Conservation (phyloP, 2,113 vertebrate species). For the Caretta caretta region DNA sequence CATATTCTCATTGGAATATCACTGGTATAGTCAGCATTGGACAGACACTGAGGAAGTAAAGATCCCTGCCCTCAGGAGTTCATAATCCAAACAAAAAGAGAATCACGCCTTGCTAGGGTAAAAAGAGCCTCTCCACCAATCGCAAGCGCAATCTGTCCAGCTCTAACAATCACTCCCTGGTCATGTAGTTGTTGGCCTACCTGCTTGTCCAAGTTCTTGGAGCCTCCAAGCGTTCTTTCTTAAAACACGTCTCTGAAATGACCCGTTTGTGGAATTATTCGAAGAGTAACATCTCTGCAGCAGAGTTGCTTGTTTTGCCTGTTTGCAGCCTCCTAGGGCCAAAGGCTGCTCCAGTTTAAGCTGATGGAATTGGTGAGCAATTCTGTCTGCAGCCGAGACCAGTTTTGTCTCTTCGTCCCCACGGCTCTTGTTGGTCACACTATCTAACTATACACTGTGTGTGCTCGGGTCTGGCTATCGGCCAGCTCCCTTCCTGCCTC, state of each 20-base stretch:
- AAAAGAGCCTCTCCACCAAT: fast-evolving
- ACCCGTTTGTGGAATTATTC: not conserved
- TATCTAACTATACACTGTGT: not conserved
- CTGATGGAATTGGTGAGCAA: fast-evolving
- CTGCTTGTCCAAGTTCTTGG: fast-evolving
- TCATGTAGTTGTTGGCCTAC: fast-evolving
- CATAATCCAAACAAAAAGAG: too few species aligned
- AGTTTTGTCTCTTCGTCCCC: not conserved
- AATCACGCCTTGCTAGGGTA: not conserved
- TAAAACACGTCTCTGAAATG: not conserved
- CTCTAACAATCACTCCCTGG: not conserved
- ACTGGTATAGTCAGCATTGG: too few species aligned
- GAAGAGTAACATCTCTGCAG: fast-evolving
- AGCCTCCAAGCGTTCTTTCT: not conserved
- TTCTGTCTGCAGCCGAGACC: not conserved
- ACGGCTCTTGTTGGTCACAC: not conserved
- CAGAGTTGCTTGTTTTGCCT: fast-evolving
- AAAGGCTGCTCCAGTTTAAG: fast-evolving
- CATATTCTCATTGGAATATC: not conserved
- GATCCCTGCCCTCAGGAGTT: not conserved
- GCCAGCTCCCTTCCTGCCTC: not conserved
- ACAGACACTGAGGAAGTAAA: not conserved
- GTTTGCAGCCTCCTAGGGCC: not conserved
- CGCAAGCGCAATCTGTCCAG: not conserved
- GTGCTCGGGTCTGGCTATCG: not conserved